Evolutionary conservation across 2,797 vertebrate species (phyloP).

Genomic region (Agapornis canus): DNA sequence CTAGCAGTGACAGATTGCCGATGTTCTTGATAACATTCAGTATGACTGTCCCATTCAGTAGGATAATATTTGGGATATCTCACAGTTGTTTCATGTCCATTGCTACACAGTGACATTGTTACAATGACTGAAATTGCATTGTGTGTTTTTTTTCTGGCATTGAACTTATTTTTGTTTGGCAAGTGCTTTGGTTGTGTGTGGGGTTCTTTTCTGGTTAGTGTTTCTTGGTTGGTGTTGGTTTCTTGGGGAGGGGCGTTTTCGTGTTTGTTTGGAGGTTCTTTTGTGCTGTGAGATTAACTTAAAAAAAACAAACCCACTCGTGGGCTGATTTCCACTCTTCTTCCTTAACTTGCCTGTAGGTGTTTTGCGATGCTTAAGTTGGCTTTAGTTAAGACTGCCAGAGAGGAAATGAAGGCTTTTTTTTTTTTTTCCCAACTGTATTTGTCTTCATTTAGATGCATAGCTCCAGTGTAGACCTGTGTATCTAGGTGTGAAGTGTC

Average conservation of each 20-base stretch:
- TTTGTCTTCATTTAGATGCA: background rate
- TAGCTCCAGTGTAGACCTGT: background rate
- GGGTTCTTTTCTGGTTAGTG: background rate
- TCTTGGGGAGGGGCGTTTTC: background rate
- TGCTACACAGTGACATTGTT: background rate
- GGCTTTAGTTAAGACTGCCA: background rate
- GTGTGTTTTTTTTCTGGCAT: background rate
- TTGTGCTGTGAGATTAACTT: background rate
- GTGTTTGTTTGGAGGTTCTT: background rate
- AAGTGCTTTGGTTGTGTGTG: background rate
- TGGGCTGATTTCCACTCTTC: background rate
- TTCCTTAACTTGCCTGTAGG: background rate
- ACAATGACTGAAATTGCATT: background rate
- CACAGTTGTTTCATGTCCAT: background rate
- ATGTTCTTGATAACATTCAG: accelerated
- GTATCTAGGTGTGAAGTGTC: accelerated
- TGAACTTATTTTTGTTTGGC: background rate
- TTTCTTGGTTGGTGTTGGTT: background rate
- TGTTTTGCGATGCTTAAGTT: background rate
- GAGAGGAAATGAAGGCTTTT: background rate
- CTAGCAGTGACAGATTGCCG: background rate
- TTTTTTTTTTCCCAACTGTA: accelerated
- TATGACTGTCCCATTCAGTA: background rate
- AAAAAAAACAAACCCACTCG: background rate
- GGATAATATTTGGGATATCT: background rate